Base-by-base conservation (phyloP, 2,888 invertebrate species). In the Unio pictorum region DNA sequence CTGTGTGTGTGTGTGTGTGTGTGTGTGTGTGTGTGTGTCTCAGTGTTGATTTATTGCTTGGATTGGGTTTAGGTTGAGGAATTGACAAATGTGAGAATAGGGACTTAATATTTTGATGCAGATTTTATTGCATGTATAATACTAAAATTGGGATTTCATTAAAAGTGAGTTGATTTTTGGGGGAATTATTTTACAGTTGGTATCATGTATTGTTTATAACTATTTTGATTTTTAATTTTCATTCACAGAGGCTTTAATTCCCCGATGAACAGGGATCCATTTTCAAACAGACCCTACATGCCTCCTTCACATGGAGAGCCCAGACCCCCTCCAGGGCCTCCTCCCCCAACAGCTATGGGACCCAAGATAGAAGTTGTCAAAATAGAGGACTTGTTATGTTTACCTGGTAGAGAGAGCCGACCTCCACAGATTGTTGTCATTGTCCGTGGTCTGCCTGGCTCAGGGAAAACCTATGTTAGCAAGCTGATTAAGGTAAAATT, bases 381-480 rank as follows among this genome's bases (percentile, higher is more conserved):
- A 76, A 74, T 73, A 68, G 96, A 97, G 87, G 97, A 97, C 88
- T 90, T 98, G 72, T 90, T 98, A 64, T 93, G 93, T 86, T 90
- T 93, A 30, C 97, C 98, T 3, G 95, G 95, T 15, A 93, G 98
- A 64, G 92, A 92, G 73, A 93, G 93, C 81, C 93, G 98, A 81
- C 96, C 98, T 28, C 92, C 90, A 26, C 91, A 93, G 89, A 94
- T 98, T 82, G 95, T 95, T 55, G 94, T 98, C 71, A 95, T 99
- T 83, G 91, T 99, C 65, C 92, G 98, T 89, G 98, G 98, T 6
- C 94, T 95, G 23, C 97, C 98, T 0, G 98, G 98, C 17, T 95
- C 97, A 90, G 98, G 98, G 57, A 98, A 98, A 91, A 95, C 96
- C 11, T 95, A 94, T 90, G 84, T 89, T 78, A 85, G 87, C 73